Percentiles rank a stretch among this genome's conserved stretches.
phyloP scores from a whole-genome alignment of 2,888 invertebrate genomes.

The Digitonthophagus gazella region DNA sequence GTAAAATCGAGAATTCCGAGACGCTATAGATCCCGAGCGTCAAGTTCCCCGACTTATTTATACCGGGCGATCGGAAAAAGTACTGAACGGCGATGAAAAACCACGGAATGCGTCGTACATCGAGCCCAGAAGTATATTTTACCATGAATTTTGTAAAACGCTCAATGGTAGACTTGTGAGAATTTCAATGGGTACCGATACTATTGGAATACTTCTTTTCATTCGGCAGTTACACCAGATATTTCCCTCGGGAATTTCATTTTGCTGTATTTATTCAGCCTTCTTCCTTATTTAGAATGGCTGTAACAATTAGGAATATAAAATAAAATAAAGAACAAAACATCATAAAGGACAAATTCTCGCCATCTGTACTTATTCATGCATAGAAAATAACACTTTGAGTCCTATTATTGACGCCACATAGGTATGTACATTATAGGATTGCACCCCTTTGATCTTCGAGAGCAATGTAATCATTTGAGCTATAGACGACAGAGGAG shows the following conservation, averaged over 20 bases:
- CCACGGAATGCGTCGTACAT: background rate
- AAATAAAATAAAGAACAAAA: too few species aligned
- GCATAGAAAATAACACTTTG: too few species aligned
- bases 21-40: conserved; percentile 12
- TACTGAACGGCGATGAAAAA: background rate
- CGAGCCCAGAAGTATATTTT: background rate
- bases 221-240: background rate
- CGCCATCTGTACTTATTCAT: too few species aligned
- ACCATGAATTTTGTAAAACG: background rate
- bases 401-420: too few species aligned
- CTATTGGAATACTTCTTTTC: background rate
- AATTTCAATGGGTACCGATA: background rate
- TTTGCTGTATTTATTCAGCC: too few species aligned
- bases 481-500: too few species aligned
- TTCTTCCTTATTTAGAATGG: background rate
- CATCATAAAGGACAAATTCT: too few species aligned
- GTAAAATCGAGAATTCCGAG: conserved; percentile 14
- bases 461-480: too few species aligned
- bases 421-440: too few species aligned
- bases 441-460: too few species aligned
- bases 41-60: background rate
- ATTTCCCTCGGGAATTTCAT: background rate
- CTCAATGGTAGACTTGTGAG: background rate
- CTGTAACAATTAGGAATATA: background rate
- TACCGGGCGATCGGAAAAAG: background rate